phyloP scores from a whole-genome alignment of 1,140 invertebrate genomes.

The Drosophila tropicalis region DNA sequence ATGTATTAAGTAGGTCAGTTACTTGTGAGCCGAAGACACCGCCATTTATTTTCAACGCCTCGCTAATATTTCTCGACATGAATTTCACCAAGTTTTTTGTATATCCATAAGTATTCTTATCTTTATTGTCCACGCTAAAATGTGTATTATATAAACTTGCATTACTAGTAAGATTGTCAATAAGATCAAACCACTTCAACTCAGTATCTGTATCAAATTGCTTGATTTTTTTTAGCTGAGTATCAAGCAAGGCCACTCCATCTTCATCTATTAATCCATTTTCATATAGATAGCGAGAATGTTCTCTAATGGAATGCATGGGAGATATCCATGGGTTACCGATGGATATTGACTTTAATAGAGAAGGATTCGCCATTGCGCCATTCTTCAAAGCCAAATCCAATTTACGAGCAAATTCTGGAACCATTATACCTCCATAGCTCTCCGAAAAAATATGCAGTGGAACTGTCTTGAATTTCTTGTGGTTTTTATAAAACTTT shows the following conservation, averaged over 20 bases:
- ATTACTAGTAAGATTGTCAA: conserved; percentile 41
- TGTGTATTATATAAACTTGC: conserved; percentile 58
- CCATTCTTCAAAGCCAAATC: conserved; percentile 86
- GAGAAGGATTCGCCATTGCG: conserved; percentile 85
- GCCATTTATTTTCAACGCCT: conserved; percentile 86
- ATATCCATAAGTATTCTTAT: conserved; percentile 53
- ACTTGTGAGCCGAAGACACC: conserved; percentile 70
- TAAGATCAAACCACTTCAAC: conserved; percentile 21
- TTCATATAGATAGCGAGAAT: conserved; percentile 87
- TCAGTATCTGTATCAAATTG: conserved; percentile 36
- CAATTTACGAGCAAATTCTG: conserved; percentile 87
- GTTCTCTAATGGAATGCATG: conserved; percentile 86
- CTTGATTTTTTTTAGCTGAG: conserved; percentile 84
- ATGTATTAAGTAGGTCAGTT: conserved; percentile 36
- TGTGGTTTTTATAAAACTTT: conserved; percentile 86
- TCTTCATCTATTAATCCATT: conserved; percentile 86
- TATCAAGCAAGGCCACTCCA: conserved; percentile 79
- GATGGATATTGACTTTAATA: conserved; percentile 90
- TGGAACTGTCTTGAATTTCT: conserved; percentile 88
- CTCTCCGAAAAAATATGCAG: conserved; percentile 95
- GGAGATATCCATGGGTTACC: conserved; percentile 95
- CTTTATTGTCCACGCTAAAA: conserved; percentile 41
- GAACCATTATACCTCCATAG: conserved; percentile 95
- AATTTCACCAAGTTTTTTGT: conserved; percentile 84
- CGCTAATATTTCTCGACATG: conserved; percentile 89